Evolutionary conservation across 2,113 vertebrate species (phyloP).

Genomic region (Hippolais icterina): DNA sequence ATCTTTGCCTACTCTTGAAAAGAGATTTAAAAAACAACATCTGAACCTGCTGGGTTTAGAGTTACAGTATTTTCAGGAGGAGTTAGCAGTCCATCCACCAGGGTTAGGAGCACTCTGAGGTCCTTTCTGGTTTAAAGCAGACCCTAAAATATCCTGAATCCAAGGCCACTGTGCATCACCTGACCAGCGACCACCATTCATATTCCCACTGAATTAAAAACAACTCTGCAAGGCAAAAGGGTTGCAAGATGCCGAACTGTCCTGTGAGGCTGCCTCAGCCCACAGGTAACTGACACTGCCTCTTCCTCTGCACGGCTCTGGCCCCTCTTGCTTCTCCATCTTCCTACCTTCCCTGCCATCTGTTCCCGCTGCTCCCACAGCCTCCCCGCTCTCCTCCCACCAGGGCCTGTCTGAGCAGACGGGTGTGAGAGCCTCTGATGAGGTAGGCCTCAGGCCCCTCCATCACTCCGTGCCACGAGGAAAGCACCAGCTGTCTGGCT

Average conservation of each 20-base stretch:
- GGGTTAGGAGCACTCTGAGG: rapidly evolving
- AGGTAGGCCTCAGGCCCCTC: constrained; percentile 86
- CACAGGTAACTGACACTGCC: constrained; percentile 71
- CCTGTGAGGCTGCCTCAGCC: constrained; percentile 39
- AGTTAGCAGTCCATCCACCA: neutral
- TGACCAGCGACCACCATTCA: neutral
- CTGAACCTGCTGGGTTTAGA: neutral
- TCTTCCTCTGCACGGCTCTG: constrained; percentile 51
- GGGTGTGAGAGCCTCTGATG: constrained; percentile 80
- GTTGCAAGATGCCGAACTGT: neutral
- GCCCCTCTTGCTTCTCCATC: constrained; percentile 67
- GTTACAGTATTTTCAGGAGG: rapidly evolving
- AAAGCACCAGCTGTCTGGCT: constrained; percentile 93
- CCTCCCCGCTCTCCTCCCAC: constrained; percentile 75
- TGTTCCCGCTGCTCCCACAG: constrained; percentile 82
- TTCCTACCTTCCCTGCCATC: constrained; percentile 80
- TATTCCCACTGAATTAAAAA: neutral
- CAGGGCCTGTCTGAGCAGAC: constrained; percentile 84
- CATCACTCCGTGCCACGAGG: constrained; percentile 86
- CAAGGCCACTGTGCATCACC: neutral
- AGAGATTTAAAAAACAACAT: neutral
- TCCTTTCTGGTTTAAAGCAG: neutral
- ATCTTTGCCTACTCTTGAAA: neutral
- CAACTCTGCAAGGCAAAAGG: neutral
- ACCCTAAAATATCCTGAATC: neutral